Evolutionary conservation across 2,113 vertebrate genomes (phyloP).

Genomic region (Seriola aureovittata): DNA sequence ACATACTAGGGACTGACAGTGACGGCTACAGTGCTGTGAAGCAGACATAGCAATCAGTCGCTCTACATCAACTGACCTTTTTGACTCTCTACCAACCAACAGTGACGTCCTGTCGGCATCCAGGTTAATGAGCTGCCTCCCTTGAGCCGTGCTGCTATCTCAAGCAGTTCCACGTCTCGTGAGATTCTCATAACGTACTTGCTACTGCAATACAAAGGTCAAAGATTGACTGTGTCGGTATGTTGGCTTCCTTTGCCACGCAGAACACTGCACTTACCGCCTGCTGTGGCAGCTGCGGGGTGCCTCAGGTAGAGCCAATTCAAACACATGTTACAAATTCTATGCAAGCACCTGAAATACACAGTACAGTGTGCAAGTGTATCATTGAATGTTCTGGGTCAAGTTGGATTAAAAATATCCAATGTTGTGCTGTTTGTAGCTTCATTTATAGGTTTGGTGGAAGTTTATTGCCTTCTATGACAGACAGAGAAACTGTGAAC

Average conservation of each 20-base stretch:
- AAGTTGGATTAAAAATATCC: neutral
- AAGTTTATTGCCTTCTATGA: neutral
- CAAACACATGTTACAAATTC: constrained; percentile 11
- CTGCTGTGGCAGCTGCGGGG: constrained; percentile 22
- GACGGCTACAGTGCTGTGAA: neutral
- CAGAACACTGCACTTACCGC: neutral
- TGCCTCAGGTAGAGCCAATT: constrained; percentile 5
- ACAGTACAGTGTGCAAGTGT: neutral
- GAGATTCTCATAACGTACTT: neutral
- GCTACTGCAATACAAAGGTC: constrained; percentile 1
- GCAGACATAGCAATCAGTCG: neutral
- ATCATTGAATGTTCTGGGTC: neutral
- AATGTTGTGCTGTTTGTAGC: neutral
- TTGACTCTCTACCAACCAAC: neutral
- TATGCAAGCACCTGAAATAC: neutral
- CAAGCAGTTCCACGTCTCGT: constrained; percentile 19
- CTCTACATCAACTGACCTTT: constrained; percentile 15
- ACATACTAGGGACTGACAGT: neutral
- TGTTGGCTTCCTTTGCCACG: constrained; percentile 11
- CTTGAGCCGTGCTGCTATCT: constrained; percentile 43
- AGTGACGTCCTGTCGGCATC: constrained; percentile 27
- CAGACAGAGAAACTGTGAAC: constrained; percentile 2
- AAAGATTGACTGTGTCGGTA: neutral
- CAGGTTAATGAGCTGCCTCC: constrained; percentile 65
- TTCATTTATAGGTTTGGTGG: neutral